Percentiles rank a stretch among this genome's conserved stretches.
Conservation (phyloP, 1,140 invertebrate genomes). For the Goniozus legneri region DNA sequence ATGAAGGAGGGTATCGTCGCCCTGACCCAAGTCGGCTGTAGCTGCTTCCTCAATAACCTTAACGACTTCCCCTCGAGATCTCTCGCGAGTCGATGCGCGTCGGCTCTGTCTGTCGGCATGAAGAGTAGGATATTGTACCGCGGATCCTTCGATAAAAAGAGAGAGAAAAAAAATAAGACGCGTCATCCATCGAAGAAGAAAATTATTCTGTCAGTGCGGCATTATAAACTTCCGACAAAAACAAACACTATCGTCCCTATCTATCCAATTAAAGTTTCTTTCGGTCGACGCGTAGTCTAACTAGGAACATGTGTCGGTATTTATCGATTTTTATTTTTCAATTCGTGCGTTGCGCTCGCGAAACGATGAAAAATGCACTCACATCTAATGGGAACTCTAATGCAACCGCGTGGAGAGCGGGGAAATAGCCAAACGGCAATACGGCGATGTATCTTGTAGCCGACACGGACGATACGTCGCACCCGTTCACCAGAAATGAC, state of each 20-base stretch:
- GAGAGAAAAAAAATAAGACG: slow-evolving; percentile 7
- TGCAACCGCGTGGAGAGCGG: slow-evolving; percentile 66
- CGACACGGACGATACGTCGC: slow-evolving; percentile 42
- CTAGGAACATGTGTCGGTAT: too few species aligned
- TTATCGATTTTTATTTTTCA: too few species aligned
- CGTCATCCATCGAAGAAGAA: slow-evolving; percentile 2
- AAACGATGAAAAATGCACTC: slow-evolving; percentile 30
- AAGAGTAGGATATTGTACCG: slow-evolving; percentile 55
- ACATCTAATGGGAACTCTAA: slow-evolving; percentile 73
- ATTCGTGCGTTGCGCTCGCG: too few species aligned
- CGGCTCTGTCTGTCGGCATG: slow-evolving; percentile 47
- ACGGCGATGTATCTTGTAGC: slow-evolving; percentile 68
- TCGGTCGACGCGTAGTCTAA: too few species aligned
- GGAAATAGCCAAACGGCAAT: slow-evolving; percentile 71
- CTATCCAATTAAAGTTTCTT: too few species aligned
- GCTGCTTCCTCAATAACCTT: slow-evolving; percentile 62
- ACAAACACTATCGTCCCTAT: too few species aligned
- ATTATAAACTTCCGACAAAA: too few species aligned
- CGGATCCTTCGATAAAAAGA: slow-evolving; percentile 47
- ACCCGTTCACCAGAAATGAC: slow-evolving; percentile 47
- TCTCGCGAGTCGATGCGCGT: slow-evolving; percentile 44
- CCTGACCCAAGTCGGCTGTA: slow-evolving; percentile 66
- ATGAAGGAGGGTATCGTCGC: slow-evolving; percentile 75
- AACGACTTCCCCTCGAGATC: slow-evolving; percentile 53
- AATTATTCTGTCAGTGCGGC: neutral